Conservation (phyloP, 2,797 vertebrate genomes). For the Hoplostethus atlanticus region DNA sequence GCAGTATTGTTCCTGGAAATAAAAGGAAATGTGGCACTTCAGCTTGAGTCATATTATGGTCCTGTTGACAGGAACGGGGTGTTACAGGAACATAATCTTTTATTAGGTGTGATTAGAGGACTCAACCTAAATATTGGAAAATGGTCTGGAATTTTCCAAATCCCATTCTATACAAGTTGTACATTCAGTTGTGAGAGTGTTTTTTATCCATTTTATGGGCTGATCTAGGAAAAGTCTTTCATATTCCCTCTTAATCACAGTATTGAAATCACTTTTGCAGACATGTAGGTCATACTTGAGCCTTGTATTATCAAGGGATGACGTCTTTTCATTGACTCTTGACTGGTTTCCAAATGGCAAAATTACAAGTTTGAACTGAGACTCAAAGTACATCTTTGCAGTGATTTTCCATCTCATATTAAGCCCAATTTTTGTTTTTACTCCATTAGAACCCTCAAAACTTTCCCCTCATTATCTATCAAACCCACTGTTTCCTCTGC, state of each 20-base stretch:
- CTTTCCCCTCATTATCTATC: not conserved
- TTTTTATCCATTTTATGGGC: not conserved
- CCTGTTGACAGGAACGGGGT: conserved; percentile 53
- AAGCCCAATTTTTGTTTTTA: too few relatives aligned
- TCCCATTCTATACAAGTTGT: conserved; percentile 22
- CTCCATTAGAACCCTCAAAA: not conserved
- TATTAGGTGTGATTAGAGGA: conserved; percentile 14
- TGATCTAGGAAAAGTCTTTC: not conserved
- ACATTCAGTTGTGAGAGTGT: too few relatives aligned
- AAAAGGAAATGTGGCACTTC: conserved; percentile 49
- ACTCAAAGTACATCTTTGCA: not conserved
- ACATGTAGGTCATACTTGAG: too few relatives aligned
- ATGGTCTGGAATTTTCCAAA: conserved; percentile 6
- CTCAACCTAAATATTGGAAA: not conserved
- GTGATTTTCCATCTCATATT: too few relatives aligned
- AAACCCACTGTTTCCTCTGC: not conserved
- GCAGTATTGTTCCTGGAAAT: conserved; percentile 63
- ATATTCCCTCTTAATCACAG: not conserved
- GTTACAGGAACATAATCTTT: conserved; percentile 21
- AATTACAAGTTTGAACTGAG: too few relatives aligned
- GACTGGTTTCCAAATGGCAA: not conserved
- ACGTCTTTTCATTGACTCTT: not conserved
- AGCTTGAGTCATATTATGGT: conserved; percentile 53
- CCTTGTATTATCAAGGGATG: too few relatives aligned
- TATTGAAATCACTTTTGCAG: too few relatives aligned